Evolutionary conservation across 1,140 invertebrate genomes (phyloP), one percentile per base, ranked within the genome.

Genomic region (Prorops nasuta): DNA sequence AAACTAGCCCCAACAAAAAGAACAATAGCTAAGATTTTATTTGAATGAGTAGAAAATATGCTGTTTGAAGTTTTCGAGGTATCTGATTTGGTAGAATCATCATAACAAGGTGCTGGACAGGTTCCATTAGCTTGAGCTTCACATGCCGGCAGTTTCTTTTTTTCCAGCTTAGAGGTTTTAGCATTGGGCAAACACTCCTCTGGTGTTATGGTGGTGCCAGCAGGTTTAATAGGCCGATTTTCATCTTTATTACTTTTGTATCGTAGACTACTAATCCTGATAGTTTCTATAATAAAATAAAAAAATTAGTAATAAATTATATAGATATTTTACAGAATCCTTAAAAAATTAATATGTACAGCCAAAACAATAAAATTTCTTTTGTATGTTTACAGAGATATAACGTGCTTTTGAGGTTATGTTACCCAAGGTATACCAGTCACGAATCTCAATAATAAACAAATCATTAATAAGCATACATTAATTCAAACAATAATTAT

Each of bases 121-220:
- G 51, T 21, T 15, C 46, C 59, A 45, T 55, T 54, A 32, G 34
- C 36, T 28, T 51, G 19, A 14, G 35, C 39, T 51, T 63, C 64
- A 38, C 69, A 72, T 3, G 38, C 9, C 15, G 67, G 55, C 15
- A 44, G 24, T 17, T 6, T 10, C 44, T 49, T 66, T 40, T 56
- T 55, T 41, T 0, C 19, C 17, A 53, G 36, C 45, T 56, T 51
- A 1, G 14, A 53, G 56, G 42, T 45, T 45, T 14, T 59, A 41
- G 22, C 37, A 46, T 63, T 56, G 14, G 71, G 64, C 34, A 60
- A 7, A 51, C 70, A 71, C 65, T 74, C 72, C 32, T 74, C 70
- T 10, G 67, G 67, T 40, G 52, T 68, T 10, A 64, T 47, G n/a
- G 68, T 72, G 10, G 48, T 51, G 2, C 67, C 69, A 17, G 45